phyloP scores from a whole-genome alignment of 2,888 invertebrate species.

The Cryptus viduatorius region DNA sequence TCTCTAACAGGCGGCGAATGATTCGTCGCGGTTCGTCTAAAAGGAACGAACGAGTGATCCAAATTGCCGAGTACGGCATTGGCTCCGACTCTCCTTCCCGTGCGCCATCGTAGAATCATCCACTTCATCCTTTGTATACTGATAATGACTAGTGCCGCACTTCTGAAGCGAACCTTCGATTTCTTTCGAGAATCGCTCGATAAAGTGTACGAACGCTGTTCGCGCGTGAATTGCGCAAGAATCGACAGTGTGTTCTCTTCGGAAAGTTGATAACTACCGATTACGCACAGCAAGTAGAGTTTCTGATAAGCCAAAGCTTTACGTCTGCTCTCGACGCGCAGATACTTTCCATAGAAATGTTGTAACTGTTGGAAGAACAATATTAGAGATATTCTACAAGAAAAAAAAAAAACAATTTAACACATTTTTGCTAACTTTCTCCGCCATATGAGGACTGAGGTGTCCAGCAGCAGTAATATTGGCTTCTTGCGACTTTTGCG shows the following conservation, averaged over 20 bases:
- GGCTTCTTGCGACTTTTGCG: slow-evolving; percentile 65
- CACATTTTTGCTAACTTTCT: slow-evolving; percentile 65
- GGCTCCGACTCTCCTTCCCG: slow-evolving; percentile 87
- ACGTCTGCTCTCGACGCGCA: slow-evolving; percentile 93
- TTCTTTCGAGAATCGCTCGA: slow-evolving; percentile 71
- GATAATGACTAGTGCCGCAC: slow-evolving; percentile 87
- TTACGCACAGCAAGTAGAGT: slow-evolving; percentile 91
- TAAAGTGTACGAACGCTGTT: slow-evolving; percentile 74
- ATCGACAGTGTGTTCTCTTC: slow-evolving; percentile 85
- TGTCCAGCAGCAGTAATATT: slow-evolving; percentile 11
- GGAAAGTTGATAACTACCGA: slow-evolving; percentile 87
- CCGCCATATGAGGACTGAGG: slow-evolving; percentile 49
- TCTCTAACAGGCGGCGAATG: slow-evolving; percentile 78
- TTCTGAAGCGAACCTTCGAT: slow-evolving; percentile 84
- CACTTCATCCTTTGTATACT: slow-evolving; percentile 89
- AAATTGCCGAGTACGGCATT: slow-evolving; percentile 80
- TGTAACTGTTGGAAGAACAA: slow-evolving; percentile 84
- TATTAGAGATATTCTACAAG: background rate
- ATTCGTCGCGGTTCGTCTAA: slow-evolving; percentile 69
- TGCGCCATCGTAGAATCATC: slow-evolving; percentile 88
- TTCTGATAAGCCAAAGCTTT: slow-evolving; percentile 97
- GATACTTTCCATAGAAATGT: slow-evolving; percentile 89
- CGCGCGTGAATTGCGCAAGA: slow-evolving; percentile 83
- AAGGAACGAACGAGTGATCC: slow-evolving; percentile 72
- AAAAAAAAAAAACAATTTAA: slow-evolving; percentile 19